phyloP scores from a whole-genome alignment of 2,797 vertebrate genomes.

The Moxostoma hubbsi region DNA sequence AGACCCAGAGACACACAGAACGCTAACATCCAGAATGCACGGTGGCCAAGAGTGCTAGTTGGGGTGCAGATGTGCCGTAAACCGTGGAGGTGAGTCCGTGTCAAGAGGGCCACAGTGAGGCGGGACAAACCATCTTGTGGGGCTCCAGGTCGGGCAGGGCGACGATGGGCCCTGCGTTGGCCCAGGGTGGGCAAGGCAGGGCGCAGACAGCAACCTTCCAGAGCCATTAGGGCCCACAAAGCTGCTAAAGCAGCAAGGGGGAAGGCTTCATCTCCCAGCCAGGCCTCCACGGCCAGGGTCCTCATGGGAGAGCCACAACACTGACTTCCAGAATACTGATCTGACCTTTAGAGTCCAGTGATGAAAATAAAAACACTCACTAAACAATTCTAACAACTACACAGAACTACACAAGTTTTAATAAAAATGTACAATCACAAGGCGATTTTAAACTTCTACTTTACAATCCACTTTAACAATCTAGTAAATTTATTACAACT shows the following conservation, averaged over 20 bases:
- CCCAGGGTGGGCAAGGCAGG: constrained; percentile 69
- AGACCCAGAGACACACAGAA: constrained; percentile 91
- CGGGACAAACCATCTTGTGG: constrained; percentile 55
- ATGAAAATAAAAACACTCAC: background rate
- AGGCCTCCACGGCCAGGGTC: constrained; percentile 75
- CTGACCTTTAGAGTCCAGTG: background rate
- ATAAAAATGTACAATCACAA: background rate
- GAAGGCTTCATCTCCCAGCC: constrained; percentile 81
- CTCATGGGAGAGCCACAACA: constrained; percentile 73
- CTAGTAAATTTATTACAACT: background rate
- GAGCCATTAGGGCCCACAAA: constrained; percentile 81
- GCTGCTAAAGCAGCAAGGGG: constrained; percentile 72
- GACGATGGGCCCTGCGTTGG: constrained; percentile 69
- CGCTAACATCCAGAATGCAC: constrained; percentile 92
- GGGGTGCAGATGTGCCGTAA: constrained; percentile 86
- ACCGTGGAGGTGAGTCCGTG: constrained; percentile 88
- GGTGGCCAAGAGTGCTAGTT: constrained; percentile 80
- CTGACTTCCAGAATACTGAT: constrained; percentile 29
- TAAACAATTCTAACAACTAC: background rate
- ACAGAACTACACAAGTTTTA: background rate
- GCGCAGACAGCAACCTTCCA: constrained; percentile 75
- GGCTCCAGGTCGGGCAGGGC: constrained; percentile 31
- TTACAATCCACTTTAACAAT: background rate
- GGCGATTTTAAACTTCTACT: background rate
- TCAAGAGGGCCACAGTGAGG: constrained; percentile 74